Evolutionary conservation across 35 echinoderm and acorn worm genomes (phyloP).

Genomic region (Amphiura filiformis): DNA sequence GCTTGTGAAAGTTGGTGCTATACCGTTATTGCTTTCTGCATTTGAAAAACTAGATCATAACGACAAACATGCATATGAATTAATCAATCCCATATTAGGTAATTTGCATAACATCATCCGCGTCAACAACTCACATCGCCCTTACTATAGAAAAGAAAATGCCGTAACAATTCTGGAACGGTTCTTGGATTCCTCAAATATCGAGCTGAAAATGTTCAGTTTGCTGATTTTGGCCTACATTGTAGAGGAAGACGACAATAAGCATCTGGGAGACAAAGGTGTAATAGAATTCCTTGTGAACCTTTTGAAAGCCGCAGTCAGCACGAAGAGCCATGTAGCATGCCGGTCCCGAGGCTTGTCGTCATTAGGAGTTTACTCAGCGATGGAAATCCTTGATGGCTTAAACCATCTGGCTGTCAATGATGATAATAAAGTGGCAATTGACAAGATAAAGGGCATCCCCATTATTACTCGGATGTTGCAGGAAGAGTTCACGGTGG

Average conservation of each 20-base stretch:
- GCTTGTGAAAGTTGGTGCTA: not conserved
- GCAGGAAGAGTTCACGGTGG: not conserved
- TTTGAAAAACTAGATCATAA: not conserved
- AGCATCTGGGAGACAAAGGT: not conserved
- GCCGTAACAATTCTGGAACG: not conserved
- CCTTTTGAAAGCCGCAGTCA: not conserved
- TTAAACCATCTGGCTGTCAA: not conserved
- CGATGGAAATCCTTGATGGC: not conserved
- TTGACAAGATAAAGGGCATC: not conserved
- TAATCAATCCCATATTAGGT: not conserved
- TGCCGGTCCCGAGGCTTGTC: too few relatives aligned
- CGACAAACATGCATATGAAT: not conserved
- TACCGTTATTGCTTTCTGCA: not conserved
- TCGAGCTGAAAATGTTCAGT: not conserved
- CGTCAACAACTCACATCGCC: not conserved
- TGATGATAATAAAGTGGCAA: not conserved
- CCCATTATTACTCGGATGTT: not conserved
- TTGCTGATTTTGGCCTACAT: not conserved
- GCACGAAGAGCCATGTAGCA: not conserved
- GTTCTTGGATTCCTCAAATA: not conserved
- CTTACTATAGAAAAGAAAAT: not conserved
- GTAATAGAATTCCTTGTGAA: not conserved
- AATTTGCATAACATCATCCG: not conserved
- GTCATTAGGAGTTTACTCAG: not conserved
- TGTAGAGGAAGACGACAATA: not conserved